phyloP scores from a whole-genome alignment of 2,888 invertebrate species.

The Euclidia mi region DNA sequence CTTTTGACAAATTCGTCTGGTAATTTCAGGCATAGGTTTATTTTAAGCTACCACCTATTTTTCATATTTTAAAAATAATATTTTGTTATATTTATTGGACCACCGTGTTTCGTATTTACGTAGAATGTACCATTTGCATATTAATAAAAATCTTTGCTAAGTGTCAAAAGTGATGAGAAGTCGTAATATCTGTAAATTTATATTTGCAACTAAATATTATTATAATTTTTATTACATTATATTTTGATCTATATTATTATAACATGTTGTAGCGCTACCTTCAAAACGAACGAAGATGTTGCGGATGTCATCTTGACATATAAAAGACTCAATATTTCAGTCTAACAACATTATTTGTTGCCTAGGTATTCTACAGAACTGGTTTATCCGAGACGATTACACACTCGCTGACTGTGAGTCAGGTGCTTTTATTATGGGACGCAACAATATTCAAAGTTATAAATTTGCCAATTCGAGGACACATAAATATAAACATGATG shows the following conservation, averaged over 20 bases:
- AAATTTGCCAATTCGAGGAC: slow-evolving; percentile 15
- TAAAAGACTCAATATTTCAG: slow-evolving; percentile 9
- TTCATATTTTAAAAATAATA: too few relatives aligned
- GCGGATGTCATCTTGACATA: not conserved
- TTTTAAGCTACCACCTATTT: too few relatives aligned
- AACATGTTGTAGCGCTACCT: slow-evolving; percentile 2
- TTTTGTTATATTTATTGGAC: too few relatives aligned
- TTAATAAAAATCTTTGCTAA: too few relatives aligned
- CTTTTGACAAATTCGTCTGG: too few relatives aligned
- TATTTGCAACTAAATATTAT: too few relatives aligned
- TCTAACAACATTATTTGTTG: slow-evolving; percentile 13
- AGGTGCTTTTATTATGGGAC: slow-evolving; percentile 21
- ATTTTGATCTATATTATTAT: not conserved
- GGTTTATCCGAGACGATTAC: slow-evolving; percentile 17
- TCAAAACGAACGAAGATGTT: not conserved
- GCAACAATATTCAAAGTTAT: slow-evolving; percentile 18
- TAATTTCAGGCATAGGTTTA: too few relatives aligned
- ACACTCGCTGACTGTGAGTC: slow-evolving; percentile 14
- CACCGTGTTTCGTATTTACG: too few relatives aligned
- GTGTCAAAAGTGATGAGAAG: not conserved
- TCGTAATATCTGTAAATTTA: slow-evolving; percentile 6
- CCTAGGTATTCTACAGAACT: slow-evolving; percentile 3
- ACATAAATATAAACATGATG: slow-evolving; percentile 7
- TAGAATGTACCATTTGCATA: too few relatives aligned
- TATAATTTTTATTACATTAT: too few relatives aligned